Evolutionary conservation across 2,113 vertebrate species (phyloP).

Genomic region (Nettapus auritus): DNA sequence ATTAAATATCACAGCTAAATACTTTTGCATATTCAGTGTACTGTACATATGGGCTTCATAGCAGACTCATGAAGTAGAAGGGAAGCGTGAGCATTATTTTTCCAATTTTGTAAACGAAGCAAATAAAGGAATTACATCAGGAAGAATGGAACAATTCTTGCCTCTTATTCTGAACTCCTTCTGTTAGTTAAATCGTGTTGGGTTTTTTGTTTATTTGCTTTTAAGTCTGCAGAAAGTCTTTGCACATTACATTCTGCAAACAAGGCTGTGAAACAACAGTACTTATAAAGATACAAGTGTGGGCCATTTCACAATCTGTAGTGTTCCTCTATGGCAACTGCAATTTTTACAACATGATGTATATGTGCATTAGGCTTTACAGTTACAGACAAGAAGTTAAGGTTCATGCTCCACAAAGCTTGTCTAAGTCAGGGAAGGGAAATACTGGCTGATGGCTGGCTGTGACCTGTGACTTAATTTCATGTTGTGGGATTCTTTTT

Average conservation of each 20-base stretch:
- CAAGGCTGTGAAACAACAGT: not conserved
- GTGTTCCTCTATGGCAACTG: not conserved
- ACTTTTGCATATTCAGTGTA: not conserved
- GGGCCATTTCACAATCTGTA: not conserved
- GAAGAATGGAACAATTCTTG: not conserved
- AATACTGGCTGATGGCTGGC: not conserved
- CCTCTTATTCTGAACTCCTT: not conserved
- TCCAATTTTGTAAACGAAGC: not conserved
- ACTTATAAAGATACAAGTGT: not conserved
- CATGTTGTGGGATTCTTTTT: not conserved
- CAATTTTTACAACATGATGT: not conserved
- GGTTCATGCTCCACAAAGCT: not conserved
- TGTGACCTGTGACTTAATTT: slow-evolving; percentile 2
- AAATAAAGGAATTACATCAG: not conserved
- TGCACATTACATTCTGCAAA: not conserved
- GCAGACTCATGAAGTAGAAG: not conserved
- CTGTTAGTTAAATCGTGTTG: not conserved
- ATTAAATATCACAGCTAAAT: not conserved
- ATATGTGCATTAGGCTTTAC: not conserved
- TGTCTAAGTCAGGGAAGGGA: not conserved
- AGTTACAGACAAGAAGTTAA: not conserved
- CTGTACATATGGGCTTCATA: not conserved
- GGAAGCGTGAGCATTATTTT: not conserved
- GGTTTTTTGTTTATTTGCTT: not conserved
- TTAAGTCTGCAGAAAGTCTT: not conserved